Base-by-base conservation (phyloP, 2,888 invertebrate species). In the Eilema sororculum region DNA sequence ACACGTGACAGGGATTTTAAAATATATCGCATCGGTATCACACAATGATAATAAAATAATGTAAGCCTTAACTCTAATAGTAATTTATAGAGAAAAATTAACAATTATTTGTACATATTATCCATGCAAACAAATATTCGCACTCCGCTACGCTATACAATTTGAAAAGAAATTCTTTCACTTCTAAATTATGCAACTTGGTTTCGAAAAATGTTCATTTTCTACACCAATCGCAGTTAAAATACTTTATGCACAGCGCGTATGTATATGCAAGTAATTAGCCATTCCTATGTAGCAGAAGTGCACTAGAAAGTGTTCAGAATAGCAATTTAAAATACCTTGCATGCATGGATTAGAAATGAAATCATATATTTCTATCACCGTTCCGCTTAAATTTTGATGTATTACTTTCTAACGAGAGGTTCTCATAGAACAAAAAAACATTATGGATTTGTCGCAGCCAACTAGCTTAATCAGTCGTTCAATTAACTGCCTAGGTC, bases 261-360 rank as follows among this genome's bases (percentile, higher is more conserved):
- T 16, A 52, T 22, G 13, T 22, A 20, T 62, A 22, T 41, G 13
- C 30, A 56, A 30, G 22, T 56, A 65, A 65, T 65, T 65, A 33
- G 56, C 57, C 13, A 30, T 33, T 13, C 33, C 30, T 13, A 52
- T 61, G 28, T 24, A 13, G 6, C 22, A 24, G 22, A 16, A 20
- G 33, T 52, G 10, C 24, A 62, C 61, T 41, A 28, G 65, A 69
- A 65, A 69, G 65, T 69, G 52, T 58, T 69, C 46, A n/a, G 37
- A 68, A 30, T 65, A 57, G 12, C 59, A 46, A 62, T 57, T 70
- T 66, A 46, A 66, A 70, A 66, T 58, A 62, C 37, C 61, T 66
- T 24, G 22, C 20, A 30, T 20, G 57, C 70, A 65, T 33, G 33
- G 10, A 33, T 59, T 69, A 52, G 59, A 24, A 69, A 69, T 65